phyloP scores from a whole-genome alignment of 2,113 vertebrate species.

The Varanus salvator region DNA sequence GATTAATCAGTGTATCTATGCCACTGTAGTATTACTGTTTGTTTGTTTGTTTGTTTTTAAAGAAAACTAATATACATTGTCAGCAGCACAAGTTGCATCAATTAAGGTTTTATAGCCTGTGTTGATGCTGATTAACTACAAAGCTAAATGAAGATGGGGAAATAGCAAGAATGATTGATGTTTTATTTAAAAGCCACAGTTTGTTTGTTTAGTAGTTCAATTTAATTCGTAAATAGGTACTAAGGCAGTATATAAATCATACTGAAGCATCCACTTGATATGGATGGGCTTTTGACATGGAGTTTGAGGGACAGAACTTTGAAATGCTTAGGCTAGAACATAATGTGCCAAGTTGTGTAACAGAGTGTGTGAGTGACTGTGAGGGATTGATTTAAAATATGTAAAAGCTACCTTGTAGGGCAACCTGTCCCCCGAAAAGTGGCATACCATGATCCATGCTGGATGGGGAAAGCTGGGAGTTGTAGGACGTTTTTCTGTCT shows the following conservation, averaged over 20 bases:
- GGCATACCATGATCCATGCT: not conserved
- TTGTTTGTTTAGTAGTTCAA: slow-evolving; percentile 37
- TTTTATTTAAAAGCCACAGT: slow-evolving; percentile 34
- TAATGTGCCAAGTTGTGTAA: slow-evolving; percentile 21
- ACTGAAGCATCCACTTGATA: slow-evolving; percentile 10
- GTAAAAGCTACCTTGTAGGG: not conserved
- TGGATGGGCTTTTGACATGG: slow-evolving; percentile 16
- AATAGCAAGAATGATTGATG: slow-evolving; percentile 29
- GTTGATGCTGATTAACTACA: slow-evolving; percentile 22
- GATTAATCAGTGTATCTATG: slow-evolving; percentile 21
- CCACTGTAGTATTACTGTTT: not conserved
- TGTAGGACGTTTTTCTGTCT: too few relatives aligned
- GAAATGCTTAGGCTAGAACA: slow-evolving; percentile 54
- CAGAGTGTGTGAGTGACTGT: not conserved
- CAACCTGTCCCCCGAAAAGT: not conserved
- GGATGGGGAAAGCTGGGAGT: too few relatives aligned
- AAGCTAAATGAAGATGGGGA: slow-evolving; percentile 36
- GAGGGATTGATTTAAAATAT: not conserved
- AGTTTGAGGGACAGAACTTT: slow-evolving; percentile 8
- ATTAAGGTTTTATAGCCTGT: slow-evolving; percentile 32
- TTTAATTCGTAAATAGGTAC: slow-evolving; percentile 42
- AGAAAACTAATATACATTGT: not conserved
- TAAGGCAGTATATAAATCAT: slow-evolving; percentile 44
- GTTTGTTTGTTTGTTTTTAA: not conserved
- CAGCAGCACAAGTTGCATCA: slow-evolving; percentile 25